Conservation (phyloP, 2,797 vertebrate genomes). For the Malacoctenus gilli region DNA sequence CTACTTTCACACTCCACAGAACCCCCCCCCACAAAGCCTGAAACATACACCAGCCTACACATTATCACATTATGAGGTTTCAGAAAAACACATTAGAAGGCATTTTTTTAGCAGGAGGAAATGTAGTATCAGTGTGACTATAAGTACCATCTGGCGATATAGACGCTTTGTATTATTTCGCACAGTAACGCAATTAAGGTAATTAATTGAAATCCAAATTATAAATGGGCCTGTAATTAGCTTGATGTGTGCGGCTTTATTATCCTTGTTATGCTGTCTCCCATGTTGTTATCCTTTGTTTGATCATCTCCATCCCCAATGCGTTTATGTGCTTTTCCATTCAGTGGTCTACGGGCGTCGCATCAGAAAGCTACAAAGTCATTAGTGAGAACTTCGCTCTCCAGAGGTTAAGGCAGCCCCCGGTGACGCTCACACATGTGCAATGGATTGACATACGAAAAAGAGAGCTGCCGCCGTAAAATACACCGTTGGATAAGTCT, state of each 20-base stretch:
- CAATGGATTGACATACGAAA: too few relatives aligned
- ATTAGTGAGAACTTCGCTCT: conserved; percentile 30
- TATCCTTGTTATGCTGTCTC: conserved; percentile 9
- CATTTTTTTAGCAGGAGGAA: background rate
- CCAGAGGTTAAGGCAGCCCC: conserved; percentile 14
- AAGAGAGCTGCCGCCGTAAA: too few relatives aligned
- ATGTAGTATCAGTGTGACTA: background rate
- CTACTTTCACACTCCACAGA: too few relatives aligned
- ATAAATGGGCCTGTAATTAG: conserved; percentile 9
- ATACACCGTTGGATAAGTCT: conserved; percentile 6
- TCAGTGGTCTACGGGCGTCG: conserved; percentile 6
- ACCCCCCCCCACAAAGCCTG: too few relatives aligned
- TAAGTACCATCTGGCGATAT: background rate
- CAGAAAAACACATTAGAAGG: background rate
- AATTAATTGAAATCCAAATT: conserved; percentile 11
- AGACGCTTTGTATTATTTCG: background rate
- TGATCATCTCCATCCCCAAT: conserved; percentile 26
- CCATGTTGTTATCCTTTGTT: too few relatives aligned
- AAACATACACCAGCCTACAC: background rate
- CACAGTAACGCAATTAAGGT: conserved; percentile 17
- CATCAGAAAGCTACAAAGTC: conserved; percentile 19
- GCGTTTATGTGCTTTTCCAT: conserved; percentile 25
- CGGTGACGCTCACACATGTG: conserved; percentile 25
- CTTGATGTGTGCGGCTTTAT: conserved; percentile 9
- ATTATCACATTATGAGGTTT: background rate